Conservation (phyloP, 2,888 invertebrate genomes). For the Melangyna quadrimaculata region DNA sequence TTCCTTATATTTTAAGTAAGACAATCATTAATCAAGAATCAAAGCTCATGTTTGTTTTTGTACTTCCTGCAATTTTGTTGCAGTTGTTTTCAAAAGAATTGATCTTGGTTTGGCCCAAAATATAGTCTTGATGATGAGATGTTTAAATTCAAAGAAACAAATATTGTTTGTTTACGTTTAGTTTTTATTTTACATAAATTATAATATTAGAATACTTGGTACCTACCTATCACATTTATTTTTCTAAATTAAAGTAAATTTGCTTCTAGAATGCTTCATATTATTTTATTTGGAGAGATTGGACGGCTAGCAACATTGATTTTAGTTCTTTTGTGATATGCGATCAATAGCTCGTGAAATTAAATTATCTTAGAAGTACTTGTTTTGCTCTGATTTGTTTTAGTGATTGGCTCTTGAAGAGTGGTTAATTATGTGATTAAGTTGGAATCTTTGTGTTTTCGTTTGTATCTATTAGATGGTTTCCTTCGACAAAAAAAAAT, state of each 20-base stretch:
- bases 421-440: conserved; percentile 25
- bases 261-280: not conserved
- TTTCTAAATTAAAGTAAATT: not conserved
- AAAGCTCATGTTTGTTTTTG: not conserved
- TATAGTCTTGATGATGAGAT: not conserved
- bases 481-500: not conserved
- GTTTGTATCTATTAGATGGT: not conserved
- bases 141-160: not conserved
- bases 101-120: not conserved
- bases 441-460: not conserved
- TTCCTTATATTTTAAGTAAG: not conserved
- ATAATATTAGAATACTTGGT: too few species aligned
- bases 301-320: conserved; percentile 18
- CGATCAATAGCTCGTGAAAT: not conserved
- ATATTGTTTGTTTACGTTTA: too few species aligned
- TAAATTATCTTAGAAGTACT: conserved; percentile 28
- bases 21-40: not conserved
- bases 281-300: not conserved
- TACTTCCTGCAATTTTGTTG: not conserved
- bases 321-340: not conserved
- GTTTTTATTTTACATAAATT: not conserved
- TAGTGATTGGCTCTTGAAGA: not conserved
- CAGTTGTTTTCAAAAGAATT: not conserved
- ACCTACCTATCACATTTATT: too few species aligned
- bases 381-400: conserved; percentile 10